A percentile compares a stretch with the other conserved stretches of the same genome.
Conservation (phyloP, 1,140 invertebrate genomes). For the Zaprionus taronus region DNA sequence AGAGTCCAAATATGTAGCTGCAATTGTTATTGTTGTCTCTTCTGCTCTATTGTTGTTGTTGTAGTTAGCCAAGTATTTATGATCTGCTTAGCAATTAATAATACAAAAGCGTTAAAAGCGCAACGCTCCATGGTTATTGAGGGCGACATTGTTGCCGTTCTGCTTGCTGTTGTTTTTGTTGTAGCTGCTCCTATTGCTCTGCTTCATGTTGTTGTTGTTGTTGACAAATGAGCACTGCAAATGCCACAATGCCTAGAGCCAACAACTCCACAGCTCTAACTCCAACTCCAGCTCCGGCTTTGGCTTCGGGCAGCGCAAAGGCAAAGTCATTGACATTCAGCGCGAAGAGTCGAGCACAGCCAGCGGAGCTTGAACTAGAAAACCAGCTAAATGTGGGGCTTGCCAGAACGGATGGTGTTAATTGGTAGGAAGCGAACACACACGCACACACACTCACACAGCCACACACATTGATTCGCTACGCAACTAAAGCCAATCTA, state of each 20-base stretch:
- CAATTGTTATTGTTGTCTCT: constrained; percentile 32
- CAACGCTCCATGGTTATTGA: constrained; percentile 75
- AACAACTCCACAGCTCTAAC: constrained; percentile 22
- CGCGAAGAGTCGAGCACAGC: constrained; percentile 22
- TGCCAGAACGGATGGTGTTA: constrained; percentile 63
- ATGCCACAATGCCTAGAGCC: constrained; percentile 50
- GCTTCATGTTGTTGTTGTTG: constrained; percentile 36
- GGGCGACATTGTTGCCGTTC: constrained; percentile 55
- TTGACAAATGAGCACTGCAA: constrained; percentile 74
- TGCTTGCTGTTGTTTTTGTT: constrained; percentile 9
- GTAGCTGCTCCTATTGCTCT: constrained; percentile 12
- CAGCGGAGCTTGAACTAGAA: constrained; percentile 69
- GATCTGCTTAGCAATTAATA: constrained; percentile 72
- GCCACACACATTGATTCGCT: not conserved
- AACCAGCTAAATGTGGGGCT: constrained; percentile 43
- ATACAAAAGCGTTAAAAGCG: constrained; percentile 66
- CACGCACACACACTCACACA: not conserved
- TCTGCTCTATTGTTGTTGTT: not conserved
- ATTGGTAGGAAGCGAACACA: constrained; percentile 43
- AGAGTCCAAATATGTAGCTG: constrained; percentile 48
- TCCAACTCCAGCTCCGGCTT: constrained; percentile 31
- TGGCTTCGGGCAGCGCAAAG: constrained; percentile 17
- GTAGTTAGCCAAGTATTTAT: constrained; percentile 45
- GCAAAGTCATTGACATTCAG: constrained; percentile 74
- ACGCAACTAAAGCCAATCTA: constrained; percentile 20